Evolutionary conservation across 2,888 invertebrate species (phyloP).

Genomic region (Epiperipatus broadwayi): DNA sequence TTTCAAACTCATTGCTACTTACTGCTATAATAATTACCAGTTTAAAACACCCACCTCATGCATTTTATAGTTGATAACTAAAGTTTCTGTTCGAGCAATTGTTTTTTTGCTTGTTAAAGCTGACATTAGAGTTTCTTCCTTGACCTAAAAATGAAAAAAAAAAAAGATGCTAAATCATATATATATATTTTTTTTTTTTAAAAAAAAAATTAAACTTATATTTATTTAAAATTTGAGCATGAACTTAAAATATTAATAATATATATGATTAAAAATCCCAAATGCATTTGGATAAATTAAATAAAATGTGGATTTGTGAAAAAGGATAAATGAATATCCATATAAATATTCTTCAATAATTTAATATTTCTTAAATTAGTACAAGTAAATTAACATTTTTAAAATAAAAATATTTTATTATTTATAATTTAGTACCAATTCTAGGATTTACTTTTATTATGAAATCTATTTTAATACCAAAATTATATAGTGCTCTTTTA

Average conservation of each 20-base stretch:
- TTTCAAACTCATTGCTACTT: too few relatives aligned
- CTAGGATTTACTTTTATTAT: too few relatives aligned
- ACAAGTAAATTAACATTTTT: too few relatives aligned
- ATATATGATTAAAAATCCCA: neutral
- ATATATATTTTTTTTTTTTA: neutral
- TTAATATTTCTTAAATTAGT: too few relatives aligned
- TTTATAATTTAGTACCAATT: too few relatives aligned
- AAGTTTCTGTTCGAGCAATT: slow-evolving; percentile 42
- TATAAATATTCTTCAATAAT: too few relatives aligned
- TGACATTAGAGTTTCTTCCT: slow-evolving; percentile 63
- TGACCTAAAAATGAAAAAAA: slow-evolving; percentile 24
- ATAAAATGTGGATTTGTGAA: too few relatives aligned
- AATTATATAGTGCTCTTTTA: too few relatives aligned
- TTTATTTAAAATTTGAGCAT: slow-evolving; percentile 5
- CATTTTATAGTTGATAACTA: slow-evolving; percentile 72
- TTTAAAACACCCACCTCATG: slow-evolving; percentile 39
- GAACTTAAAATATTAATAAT: slow-evolving; percentile 1
- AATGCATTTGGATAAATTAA: neutral
- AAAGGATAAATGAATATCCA: too few relatives aligned
- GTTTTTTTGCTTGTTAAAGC: slow-evolving; percentile 71
- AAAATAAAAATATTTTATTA: too few relatives aligned
- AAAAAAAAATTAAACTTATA: neutral
- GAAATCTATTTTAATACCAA: too few relatives aligned
- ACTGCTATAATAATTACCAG: too few relatives aligned
- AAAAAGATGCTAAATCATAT: neutral